A percentile compares a stretch with the other conserved stretches of the same genome.
Conservation (phyloP, 2,888 invertebrate genomes). For the Baccha elongata region DNA sequence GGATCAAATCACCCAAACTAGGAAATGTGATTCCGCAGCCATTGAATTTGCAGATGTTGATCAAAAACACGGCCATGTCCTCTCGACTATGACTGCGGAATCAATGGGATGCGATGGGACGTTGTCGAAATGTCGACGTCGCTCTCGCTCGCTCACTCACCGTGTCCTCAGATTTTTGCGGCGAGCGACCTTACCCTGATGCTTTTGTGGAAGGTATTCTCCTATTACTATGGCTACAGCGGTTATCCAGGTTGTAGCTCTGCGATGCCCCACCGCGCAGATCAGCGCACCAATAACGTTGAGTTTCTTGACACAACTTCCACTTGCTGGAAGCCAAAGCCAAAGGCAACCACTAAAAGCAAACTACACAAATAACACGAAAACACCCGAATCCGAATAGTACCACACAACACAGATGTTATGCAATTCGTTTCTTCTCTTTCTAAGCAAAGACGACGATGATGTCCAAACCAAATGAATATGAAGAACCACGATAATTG, state of each 20-base stretch:
- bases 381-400: constrained; percentile 64
- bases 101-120: constrained; percentile 75
- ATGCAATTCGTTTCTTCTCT: constrained; percentile 72
- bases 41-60: constrained; percentile 94
- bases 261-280: constrained; percentile 37
- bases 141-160: constrained; percentile 75
- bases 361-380: constrained; percentile 45
- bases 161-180: constrained; percentile 68
- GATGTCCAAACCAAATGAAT: constrained; percentile 50
- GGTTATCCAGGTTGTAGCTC: constrained; percentile 17
- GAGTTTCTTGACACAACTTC: constrained; percentile 36
- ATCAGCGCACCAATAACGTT: constrained; percentile 34
- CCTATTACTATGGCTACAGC: constrained; percentile 47
- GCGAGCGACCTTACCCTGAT: constrained; percentile 27
- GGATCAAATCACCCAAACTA: constrained; percentile 90
- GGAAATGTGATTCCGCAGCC: constrained; percentile 93
- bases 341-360: background rate
- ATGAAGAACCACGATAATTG: constrained; percentile 41
- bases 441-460: constrained; percentile 54
- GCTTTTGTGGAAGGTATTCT: constrained; percentile 5
- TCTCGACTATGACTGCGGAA: constrained; percentile 81
- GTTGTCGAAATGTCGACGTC: constrained; percentile 72
- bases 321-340: constrained; percentile 14
- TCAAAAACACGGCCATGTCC: constrained; percentile 94
- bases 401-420: constrained; percentile 59